These are phyloP conservation scores for Cancer borealis DNA, from an alignment of 2,888 invertebrate genomes.

Conservation along the genomic window DNA sequence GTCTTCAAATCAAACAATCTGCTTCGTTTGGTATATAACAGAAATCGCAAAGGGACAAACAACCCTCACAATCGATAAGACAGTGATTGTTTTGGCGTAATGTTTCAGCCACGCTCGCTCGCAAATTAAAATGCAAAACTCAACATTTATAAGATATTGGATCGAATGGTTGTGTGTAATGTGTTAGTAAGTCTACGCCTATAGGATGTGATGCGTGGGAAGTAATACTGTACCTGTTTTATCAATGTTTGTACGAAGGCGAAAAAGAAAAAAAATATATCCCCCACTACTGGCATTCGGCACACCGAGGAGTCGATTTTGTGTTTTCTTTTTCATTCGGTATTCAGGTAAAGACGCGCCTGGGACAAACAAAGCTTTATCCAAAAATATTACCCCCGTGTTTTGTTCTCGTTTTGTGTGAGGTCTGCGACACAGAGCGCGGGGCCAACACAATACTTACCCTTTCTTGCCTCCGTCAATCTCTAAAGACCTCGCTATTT, in stretches of 20 bases:
- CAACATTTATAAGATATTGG: neutral
- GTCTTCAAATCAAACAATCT: slow-evolving; percentile 74
- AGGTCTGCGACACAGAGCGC: slow-evolving; percentile 58
- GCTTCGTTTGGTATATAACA: slow-evolving; percentile 71
- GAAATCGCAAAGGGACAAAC: slow-evolving; percentile 73
- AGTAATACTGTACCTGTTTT: neutral
- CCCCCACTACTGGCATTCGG: slow-evolving; percentile 30
- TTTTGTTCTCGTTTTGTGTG: slow-evolving; percentile 68
- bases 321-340: slow-evolving; percentile 47
- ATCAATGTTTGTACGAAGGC: neutral
- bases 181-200: neutral
- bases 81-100: slow-evolving; percentile 52
- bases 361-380: slow-evolving; percentile 74
- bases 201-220: neutral
- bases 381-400: slow-evolving; percentile 71
- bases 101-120: slow-evolving; percentile 44
- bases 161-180: neutral
- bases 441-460: slow-evolving; percentile 71
- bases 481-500: slow-evolving; percentile 74
- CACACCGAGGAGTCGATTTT: slow-evolving; percentile 58
- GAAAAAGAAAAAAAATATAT: neutral
- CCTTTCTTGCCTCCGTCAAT: slow-evolving; percentile 73
- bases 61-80: slow-evolving; percentile 63
- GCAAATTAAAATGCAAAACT: slow-evolving; percentile 64
- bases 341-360: slow-evolving; percentile 68